Conservation (phyloP, 2,797 vertebrate genomes). For the Sebastolobus altivelis region DNA sequence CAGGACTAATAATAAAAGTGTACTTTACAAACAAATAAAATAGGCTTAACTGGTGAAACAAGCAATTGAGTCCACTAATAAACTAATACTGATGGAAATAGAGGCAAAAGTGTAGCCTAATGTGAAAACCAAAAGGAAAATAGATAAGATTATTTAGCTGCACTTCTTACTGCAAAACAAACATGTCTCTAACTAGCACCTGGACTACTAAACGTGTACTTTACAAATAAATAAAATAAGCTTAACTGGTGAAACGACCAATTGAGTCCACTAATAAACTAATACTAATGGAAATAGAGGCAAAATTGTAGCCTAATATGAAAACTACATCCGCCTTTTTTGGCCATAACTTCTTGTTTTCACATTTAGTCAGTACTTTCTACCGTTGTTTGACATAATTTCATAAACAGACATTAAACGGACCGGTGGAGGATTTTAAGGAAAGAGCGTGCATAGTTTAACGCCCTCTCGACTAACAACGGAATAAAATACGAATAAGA, state of each 20-base stretch:
- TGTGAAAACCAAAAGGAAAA: too few relatives aligned
- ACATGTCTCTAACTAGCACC: too few relatives aligned
- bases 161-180: too few relatives aligned
- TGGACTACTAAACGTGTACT: too few relatives aligned
- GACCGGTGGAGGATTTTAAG: background rate
- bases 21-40: background rate
- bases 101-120: background rate
- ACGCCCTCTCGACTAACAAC: background rate
- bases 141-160: too few relatives aligned
- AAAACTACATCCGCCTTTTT: background rate
- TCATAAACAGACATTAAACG: background rate
- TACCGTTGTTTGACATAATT: constrained; percentile 5
- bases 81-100: background rate
- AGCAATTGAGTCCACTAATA: background rate
- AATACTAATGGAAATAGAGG: background rate
- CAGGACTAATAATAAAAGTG: background rate
- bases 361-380: background rate
- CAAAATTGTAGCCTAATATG: background rate
- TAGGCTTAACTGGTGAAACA: background rate
- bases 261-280: background rate
- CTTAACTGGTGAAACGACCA: too few relatives aligned
- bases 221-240: too few relatives aligned
- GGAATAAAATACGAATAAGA: background rate
- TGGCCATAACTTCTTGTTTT: background rate
- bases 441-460: background rate